phyloP scores from a whole-genome alignment of 2,888 invertebrate genomes.

The Hybos culiciformis region DNA sequence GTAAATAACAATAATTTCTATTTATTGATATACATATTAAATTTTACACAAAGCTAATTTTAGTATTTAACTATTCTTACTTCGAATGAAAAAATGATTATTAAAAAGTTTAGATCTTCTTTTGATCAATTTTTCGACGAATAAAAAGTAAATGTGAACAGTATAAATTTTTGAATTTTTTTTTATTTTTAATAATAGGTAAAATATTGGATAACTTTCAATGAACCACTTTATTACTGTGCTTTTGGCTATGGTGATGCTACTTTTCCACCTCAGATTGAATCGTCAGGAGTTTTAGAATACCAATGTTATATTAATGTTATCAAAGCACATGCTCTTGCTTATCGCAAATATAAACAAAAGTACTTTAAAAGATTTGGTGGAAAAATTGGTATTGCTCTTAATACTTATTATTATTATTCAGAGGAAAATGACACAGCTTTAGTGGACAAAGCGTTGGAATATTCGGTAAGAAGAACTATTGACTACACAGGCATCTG shows the following conservation, averaged over 20 bases:
- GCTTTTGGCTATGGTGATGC: slow-evolving; percentile 37
- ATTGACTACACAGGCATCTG: too few relatives aligned
- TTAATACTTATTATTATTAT: slow-evolving; percentile 21
- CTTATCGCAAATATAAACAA: slow-evolving; percentile 34
- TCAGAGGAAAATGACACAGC: slow-evolving; percentile 16
- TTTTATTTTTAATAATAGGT: slow-evolving; percentile 11
- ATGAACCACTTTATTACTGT: slow-evolving; percentile 40
- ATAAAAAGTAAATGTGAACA: too few relatives aligned
- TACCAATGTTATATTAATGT: slow-evolving; percentile 40
- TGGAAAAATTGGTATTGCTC: slow-evolving; percentile 26
- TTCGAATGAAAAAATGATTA: too few relatives aligned
- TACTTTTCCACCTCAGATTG: slow-evolving; percentile 26
- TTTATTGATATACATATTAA: background rate
- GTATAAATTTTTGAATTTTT: too few relatives aligned
- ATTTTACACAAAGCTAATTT: background rate
- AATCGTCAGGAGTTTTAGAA: slow-evolving; percentile 36
- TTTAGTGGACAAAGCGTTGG: slow-evolving; percentile 20
- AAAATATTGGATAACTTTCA: slow-evolving; percentile 45
- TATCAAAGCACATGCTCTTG: slow-evolving; percentile 40
- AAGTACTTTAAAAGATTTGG: slow-evolving; percentile 25
- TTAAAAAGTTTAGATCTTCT: too few relatives aligned
- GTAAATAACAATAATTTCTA: background rate
- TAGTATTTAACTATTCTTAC: too few relatives aligned
- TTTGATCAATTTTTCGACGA: too few relatives aligned
- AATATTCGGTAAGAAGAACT: slow-evolving; percentile 21